Percentiles rank a stretch among this genome's conserved stretches.
phyloP scores from a whole-genome alignment of 2,888 invertebrate genomes.

The Drymonia ruficornis region DNA sequence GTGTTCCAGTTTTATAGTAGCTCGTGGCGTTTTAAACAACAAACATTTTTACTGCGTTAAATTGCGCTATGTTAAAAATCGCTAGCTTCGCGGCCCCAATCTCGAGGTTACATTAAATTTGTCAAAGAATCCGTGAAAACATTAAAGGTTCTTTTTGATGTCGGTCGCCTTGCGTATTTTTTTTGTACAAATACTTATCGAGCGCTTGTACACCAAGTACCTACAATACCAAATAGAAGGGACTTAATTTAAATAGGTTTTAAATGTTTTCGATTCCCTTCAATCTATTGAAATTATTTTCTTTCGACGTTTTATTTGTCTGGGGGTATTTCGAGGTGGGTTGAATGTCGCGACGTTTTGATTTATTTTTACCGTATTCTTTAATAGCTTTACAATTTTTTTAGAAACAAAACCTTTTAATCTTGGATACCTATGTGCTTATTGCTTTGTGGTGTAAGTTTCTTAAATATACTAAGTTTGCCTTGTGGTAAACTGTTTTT shows the following conservation, averaged over 20 bases:
- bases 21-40: too few species aligned
- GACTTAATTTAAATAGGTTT: constrained; percentile 41
- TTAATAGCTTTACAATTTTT: too few species aligned
- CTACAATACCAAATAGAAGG: constrained; percentile 24
- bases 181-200: constrained; percentile 25
- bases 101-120: constrained; percentile 52
- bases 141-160: constrained; percentile 47
- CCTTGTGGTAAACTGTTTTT: too few species aligned
- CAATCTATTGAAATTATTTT: constrained; percentile 26
- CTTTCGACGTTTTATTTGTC: constrained; percentile 21
- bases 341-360: background rate
- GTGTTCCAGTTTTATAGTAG: too few species aligned
- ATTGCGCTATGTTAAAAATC: background rate
- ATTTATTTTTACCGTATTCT: too few species aligned
- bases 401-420: too few species aligned
- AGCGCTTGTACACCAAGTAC: constrained; percentile 5
- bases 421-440: too few species aligned
- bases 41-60: too few species aligned
- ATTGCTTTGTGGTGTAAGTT: too few species aligned
- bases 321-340: constrained; percentile 3
- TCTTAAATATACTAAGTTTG: too few species aligned
- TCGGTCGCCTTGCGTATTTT: constrained; percentile 34
- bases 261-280: constrained; percentile 32
- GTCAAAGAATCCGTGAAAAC: constrained; percentile 52
- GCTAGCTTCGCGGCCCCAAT: constrained; percentile 19